These are phyloP conservation scores for Hypomecis punctinalis DNA, from an alignment of 2,888 invertebrate species.

Conservation along the genomic window DNA sequence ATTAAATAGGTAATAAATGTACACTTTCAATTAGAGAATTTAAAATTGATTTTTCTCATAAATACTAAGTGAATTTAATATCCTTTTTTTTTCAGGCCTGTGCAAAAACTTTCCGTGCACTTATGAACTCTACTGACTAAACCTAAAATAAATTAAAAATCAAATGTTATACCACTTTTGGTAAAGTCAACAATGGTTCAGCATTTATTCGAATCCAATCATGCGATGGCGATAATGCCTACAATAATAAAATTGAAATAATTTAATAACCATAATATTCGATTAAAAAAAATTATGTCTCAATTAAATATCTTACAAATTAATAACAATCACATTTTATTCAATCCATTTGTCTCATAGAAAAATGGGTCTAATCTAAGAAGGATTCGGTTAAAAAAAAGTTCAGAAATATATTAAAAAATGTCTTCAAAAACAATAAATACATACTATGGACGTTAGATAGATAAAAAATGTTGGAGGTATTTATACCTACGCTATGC, in stretches of 20 bases:
- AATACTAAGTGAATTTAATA: no score
- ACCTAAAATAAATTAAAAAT: background rate
- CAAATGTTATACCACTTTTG: conserved; percentile 11
- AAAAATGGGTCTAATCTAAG: conserved; percentile 32
- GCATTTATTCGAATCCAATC: conserved; percentile 13
- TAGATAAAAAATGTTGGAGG: conserved; percentile 32
- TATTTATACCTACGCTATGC: conserved; percentile 36
- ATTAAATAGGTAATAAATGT: conserved; percentile 34
- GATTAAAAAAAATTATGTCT: conserved; percentile 33
- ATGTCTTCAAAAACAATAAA: conserved; percentile 39
- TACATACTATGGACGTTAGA: conserved; percentile 39
- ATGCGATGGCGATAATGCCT: background rate
- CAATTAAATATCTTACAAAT: conserved; percentile 50
- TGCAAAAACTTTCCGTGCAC: conserved; percentile 27
- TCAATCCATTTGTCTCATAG: conserved; percentile 47
- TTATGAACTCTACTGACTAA: conserved; percentile 10
- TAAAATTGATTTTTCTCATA: no score
- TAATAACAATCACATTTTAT: conserved; percentile 49
- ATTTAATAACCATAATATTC: conserved; percentile 4
- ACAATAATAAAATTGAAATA: background rate
- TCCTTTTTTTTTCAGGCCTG: background rate
- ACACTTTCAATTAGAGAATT: conserved; percentile 4
- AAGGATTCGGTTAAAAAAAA: conserved; percentile 4
- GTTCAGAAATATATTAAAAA: conserved; percentile 22
- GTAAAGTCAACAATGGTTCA: conserved; percentile 18